phyloP scores from a whole-genome alignment of 1,140 invertebrate genomes.

The Dinoponera quadriceps region DNA sequence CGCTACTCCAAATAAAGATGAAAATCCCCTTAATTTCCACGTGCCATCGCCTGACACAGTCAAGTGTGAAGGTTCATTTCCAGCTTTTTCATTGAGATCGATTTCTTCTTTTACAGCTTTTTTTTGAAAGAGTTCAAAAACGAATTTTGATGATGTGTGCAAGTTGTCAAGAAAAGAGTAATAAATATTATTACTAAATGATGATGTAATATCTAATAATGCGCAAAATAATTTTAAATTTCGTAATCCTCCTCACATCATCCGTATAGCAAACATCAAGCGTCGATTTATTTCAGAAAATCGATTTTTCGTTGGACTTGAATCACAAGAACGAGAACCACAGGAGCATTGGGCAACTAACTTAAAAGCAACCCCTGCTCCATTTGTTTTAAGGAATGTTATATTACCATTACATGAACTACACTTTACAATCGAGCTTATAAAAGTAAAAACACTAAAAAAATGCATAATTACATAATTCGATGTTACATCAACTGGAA shows the following conservation, averaged over 20 bases:
- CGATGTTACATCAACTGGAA: too few species aligned
- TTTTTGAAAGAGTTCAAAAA: constrained; percentile 22
- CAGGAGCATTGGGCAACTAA: too few species aligned
- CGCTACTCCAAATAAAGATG: constrained; percentile 67
- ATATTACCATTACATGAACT: too few species aligned
- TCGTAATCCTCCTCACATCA: constrained; percentile 27
- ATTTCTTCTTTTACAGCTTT: constrained; percentile 43
- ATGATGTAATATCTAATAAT: constrained; percentile 56
- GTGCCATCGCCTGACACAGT: constrained; percentile 59
- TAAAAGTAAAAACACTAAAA: too few species aligned
- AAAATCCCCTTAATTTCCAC: constrained; percentile 69
- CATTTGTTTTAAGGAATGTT: too few species aligned
- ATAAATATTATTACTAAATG: constrained; percentile 45
- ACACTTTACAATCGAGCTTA: too few species aligned
- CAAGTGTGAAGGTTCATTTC: constrained; percentile 27
- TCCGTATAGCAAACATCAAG: constrained; percentile 58
- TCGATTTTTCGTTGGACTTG: constrained; percentile 52
- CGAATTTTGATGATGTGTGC: constrained; percentile 12
- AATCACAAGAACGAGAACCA: constrained; percentile 24
- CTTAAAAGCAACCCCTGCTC: too few species aligned
- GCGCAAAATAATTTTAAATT: constrained; percentile 56
- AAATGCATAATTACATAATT: too few species aligned
- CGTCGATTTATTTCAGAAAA: constrained; percentile 56
- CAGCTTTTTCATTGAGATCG: constrained; percentile 24
- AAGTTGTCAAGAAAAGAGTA: constrained; percentile 27